phyloP scores from a whole-genome alignment of 2,797 vertebrate species.

The Sarcoramphus papa region DNA sequence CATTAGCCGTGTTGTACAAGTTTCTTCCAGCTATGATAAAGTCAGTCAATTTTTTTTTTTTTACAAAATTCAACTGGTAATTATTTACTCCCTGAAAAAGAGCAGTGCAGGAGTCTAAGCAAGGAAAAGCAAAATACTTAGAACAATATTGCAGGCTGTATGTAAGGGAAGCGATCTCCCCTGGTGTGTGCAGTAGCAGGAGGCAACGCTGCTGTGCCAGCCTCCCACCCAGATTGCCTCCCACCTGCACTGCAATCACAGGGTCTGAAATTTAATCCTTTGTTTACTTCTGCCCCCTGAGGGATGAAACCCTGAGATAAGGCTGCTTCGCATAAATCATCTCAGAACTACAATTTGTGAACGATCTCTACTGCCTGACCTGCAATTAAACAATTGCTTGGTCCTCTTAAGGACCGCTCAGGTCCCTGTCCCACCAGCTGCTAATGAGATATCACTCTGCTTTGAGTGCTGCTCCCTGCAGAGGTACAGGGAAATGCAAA shows the following conservation, averaged over 20 bases:
- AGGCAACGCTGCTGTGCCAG: neutral
- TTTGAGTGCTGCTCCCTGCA: neutral
- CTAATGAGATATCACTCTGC: neutral
- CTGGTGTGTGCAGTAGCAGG: neutral
- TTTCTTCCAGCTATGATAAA: conserved; percentile 9
- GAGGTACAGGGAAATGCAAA: neutral
- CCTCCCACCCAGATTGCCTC: neutral
- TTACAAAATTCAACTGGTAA: neutral
- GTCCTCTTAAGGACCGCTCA: neutral
- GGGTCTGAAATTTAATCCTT: neutral
- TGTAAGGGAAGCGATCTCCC: neutral
- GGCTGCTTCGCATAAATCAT: neutral
- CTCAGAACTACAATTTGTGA: neutral
- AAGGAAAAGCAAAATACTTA: neutral
- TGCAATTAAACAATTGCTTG: neutral
- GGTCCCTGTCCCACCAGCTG: neutral
- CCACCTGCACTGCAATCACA: neutral
- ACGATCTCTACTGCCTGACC: neutral
- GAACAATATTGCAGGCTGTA: neutral
- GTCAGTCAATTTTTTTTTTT: neutral
- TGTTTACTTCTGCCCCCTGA: neutral
- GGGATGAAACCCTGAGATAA: neutral
- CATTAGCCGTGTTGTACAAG: neutral
- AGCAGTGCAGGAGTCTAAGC: neutral
- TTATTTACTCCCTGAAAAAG: neutral